Evolutionary conservation across 2,888 invertebrate genomes (phyloP).

Genomic region (Dicycla oo): DNA sequence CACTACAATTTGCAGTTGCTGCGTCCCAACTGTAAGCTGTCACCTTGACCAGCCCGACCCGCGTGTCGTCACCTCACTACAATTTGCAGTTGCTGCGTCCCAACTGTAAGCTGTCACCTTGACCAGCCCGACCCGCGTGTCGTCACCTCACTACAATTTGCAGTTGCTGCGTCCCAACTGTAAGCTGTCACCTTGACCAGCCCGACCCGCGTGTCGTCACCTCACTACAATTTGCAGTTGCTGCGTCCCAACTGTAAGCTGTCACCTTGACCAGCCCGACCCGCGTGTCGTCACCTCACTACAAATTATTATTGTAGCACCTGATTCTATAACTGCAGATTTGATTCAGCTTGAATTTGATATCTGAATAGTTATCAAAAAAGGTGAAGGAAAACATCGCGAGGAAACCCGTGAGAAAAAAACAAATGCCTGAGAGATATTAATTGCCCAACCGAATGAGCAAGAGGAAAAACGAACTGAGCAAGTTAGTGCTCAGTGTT

Average conservation of each 20-base stretch:
- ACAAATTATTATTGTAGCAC: too few species aligned
- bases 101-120: background rate
- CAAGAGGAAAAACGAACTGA: background rate
- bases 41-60: background rate
- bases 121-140: background rate
- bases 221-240: too few species aligned
- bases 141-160: too few species aligned
- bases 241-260: background rate
- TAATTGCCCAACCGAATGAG: background rate
- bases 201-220: too few species aligned
- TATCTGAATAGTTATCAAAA: constrained; percentile 3
- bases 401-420: too few species aligned
- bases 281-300: too few species aligned
- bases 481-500: background rate
- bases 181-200: background rate
- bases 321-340: background rate
- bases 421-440: too few species aligned
- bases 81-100: too few species aligned
- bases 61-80: too few species aligned
- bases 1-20: too few species aligned
- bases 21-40: background rate
- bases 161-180: background rate
- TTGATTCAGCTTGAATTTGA: background rate
- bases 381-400: too few species aligned
- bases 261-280: background rate